These are phyloP conservation scores for Protonibea diacanthus DNA, from an alignment of 2,797 vertebrate genomes.

Conservation along the genomic window DNA sequence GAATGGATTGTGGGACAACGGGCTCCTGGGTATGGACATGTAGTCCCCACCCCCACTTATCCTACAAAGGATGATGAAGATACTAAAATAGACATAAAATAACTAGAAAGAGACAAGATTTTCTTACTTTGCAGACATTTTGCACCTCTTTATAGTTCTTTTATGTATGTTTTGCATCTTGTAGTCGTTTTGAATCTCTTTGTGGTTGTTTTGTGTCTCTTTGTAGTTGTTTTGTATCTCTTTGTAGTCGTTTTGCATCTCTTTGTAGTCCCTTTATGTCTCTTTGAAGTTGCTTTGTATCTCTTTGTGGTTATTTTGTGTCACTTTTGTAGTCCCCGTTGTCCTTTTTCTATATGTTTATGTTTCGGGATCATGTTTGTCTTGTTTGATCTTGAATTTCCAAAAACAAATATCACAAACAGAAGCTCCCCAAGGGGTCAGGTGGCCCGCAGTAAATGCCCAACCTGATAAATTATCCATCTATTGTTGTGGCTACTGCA, in stretches of 20 bases:
- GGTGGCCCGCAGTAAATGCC: not conserved
- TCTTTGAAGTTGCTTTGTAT: not conserved
- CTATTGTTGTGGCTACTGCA: conserved; percentile 3
- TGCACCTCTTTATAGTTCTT: not conserved
- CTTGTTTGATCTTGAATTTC: not conserved
- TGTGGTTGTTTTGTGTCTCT: not conserved
- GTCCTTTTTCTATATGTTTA: not conserved
- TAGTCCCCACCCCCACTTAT: not conserved
- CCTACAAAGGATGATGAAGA: not conserved
- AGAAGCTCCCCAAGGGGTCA: not conserved
- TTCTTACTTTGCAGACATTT: not conserved
- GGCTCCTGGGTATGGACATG: no score
- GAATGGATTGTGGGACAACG: not conserved
- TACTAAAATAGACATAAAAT: not conserved
- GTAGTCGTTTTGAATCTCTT: no score
- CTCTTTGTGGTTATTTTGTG: not conserved
- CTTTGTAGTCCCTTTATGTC: not conserved
- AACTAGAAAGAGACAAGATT: not conserved
- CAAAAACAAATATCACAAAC: not conserved
- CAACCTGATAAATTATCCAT: conserved; percentile 30
- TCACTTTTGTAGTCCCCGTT: not conserved
- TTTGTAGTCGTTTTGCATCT: not conserved
- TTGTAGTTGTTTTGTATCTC: not conserved
- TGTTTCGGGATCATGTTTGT: no score
- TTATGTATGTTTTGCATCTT: no score